Evolutionary conservation across 2,888 invertebrate species (phyloP).

Genomic region (Phortica okadai): DNA sequence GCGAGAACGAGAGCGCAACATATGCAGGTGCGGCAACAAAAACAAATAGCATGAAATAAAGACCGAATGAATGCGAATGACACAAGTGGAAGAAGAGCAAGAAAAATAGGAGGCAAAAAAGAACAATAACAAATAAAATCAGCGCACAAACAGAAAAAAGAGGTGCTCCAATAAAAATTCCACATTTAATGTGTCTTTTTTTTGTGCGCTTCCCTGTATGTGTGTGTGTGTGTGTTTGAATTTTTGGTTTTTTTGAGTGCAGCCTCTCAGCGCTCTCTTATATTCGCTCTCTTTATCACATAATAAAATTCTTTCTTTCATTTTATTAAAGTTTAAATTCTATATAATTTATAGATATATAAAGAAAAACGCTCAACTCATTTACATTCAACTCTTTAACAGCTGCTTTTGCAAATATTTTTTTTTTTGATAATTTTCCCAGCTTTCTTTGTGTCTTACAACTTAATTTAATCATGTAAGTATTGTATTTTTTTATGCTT

Average conservation of each 20-base stretch:
- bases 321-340: conserved; percentile 8
- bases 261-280: not conserved
- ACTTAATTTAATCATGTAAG: not conserved
- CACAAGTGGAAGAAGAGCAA: conserved; percentile 56
- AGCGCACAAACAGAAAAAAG: conserved; percentile 1
- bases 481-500: conserved; percentile 22
- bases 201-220: conserved; percentile 23
- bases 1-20: conserved; percentile 31
- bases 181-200: conserved; percentile 48
- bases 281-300: not conserved
- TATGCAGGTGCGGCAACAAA: conserved; percentile 11
- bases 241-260: no score
- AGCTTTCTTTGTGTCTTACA: conserved; percentile 20
- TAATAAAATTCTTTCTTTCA: not conserved
- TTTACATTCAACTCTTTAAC: conserved; percentile 55
- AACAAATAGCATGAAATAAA: conserved; percentile 41
- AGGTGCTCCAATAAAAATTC: conserved; percentile 67
- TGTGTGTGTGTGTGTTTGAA: not conserved
- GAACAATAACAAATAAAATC: conserved; percentile 11
- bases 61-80: conserved; percentile 50
- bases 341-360: conserved; percentile 30
- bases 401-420: no score
- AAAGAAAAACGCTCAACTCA: conserved; percentile 11
- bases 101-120: conserved; percentile 54
- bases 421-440: not conserved